phyloP scores from a whole-genome alignment of 2,113 vertebrate species.

The Axis porcinus region DNA sequence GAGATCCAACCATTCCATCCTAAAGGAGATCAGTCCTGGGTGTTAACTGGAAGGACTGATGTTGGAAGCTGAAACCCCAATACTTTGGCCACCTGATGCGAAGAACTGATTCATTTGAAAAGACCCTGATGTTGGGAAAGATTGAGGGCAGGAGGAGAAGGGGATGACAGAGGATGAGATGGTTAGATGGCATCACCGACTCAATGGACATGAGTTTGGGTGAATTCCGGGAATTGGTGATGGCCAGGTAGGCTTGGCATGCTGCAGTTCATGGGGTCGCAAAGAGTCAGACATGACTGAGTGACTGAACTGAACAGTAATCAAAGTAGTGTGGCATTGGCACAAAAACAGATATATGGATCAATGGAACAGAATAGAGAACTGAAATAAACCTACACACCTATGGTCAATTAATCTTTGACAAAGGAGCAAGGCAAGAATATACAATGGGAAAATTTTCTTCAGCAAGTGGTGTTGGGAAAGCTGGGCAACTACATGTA shows the following conservation, averaged over 20 bases:
- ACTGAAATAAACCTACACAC: not conserved
- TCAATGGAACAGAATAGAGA: not conserved
- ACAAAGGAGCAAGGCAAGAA: not conserved
- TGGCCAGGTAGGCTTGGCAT: not conserved
- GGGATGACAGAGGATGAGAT: not conserved
- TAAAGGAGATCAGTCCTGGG: not conserved
- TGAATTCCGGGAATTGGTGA: not conserved
- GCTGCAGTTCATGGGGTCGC: accelerated
- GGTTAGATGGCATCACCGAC: not conserved
- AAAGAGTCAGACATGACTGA: accelerated
- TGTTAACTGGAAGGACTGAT: not conserved
- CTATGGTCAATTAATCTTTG: not conserved
- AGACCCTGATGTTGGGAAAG: accelerated
- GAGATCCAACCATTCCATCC: not conserved
- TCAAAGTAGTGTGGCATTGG: not conserved
- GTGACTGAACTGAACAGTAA: not conserved
- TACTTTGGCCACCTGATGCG: not conserved
- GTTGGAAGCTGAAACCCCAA: not conserved
- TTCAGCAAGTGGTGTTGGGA: not conserved
- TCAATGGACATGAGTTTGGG: not conserved
- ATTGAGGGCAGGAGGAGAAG: not conserved
- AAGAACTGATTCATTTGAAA: not conserved
- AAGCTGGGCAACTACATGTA: not conserved
- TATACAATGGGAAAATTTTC: not conserved
- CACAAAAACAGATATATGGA: not conserved